Base-by-base conservation (phyloP, 2,113 vertebrate species). In the Oreotragus oreotragus region DNA sequence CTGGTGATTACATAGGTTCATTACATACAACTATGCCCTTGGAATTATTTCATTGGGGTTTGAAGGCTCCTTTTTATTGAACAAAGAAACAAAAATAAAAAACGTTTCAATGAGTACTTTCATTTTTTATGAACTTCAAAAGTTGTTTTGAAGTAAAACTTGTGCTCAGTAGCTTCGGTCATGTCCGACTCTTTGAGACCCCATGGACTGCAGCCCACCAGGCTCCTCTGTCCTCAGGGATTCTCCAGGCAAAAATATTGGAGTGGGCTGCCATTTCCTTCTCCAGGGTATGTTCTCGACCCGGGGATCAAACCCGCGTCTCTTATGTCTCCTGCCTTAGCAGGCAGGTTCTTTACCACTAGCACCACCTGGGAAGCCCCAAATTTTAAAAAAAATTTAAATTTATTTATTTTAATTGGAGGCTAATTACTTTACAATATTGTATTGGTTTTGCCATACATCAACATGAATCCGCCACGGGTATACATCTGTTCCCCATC, bases 1-100 rank as follows among this genome's bases (percentile, higher is more conserved):
- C 97, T 97, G 88, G 97, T 96, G 98, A 57, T 80, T 0, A 2
- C 11, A 27, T 49, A n/a, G 27, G 85, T 47, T 97, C 57, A 97
- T 60, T 9, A 90, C 88, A 93, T 79, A 58, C 39, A 91, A 23
- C 11, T 80, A 12, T 51, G 70, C 45, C 11, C 49, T 51, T 84
- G 23, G 51, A 97, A 87, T 84, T 51, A 51, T 47, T 93, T 85
- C 7, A 51, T 77, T 58, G 85, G 23, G 88, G 8, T 79, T 85
- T 90, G 80, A 93, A 96, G 21, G 8, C 47, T 91, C 43, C 11
- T 77, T 43, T 83, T n/a, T 66, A 79, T 28, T 85, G 47, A 45
- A 91, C 60, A 83, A 79, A 70, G 10, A 53, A 60, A 45, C 15
- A n/a, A 43, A 88, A 90, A 36, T 39, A 19, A 19, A 57, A 88